Base-by-base conservation (phyloP, 2,113 vertebrate species). In the Pagrus major region DNA sequence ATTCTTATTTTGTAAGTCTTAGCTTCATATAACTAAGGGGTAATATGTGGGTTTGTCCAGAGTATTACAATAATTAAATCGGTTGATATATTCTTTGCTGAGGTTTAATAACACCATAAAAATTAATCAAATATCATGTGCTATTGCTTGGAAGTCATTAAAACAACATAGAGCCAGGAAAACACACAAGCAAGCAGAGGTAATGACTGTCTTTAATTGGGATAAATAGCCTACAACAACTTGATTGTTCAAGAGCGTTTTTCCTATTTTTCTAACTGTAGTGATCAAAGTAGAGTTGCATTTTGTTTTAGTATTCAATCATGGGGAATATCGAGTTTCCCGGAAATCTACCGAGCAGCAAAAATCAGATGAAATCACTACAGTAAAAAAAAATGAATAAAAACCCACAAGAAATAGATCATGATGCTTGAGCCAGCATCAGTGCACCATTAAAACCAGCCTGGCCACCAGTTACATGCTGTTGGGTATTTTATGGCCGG, bases 401-500 rank as follows among this genome's bases (percentile, higher is more conserved):
- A 16, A 25, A 15, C 4, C 4, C 6, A 65, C 3, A 54, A 39
- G 4, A n/a, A 31, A 54, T 11, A 59, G 6, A 37, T 35, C 4
- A 18, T 4, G 9, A 18, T 49, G 27, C 20, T 39, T 25, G 15
- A 58, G 8, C 2, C 39, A 21, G 16, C 37, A 52, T 49, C 8
- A 35, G 2, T 33, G 18, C 46, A 64, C 3, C 33, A 3, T 11
- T 37, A 12, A 76, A 12, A 63, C 58, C 1, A 41, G 3, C 42
- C 20, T 25, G 1, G 10, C 49, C 69, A 39, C 11, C 12, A 39
- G 39, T 76, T 55, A 47, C 64, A 37, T 10, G 10, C 35, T 49
- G 55, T 23, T 42, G 11, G 27, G 27, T n/a, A 23, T 33, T 66
- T 88, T 78, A 81, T 56, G 52, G 25, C 55, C 80, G 41, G 27